Conservation (phyloP, 1,140 invertebrate genomes). For the Dolichoris vasculosae region DNA sequence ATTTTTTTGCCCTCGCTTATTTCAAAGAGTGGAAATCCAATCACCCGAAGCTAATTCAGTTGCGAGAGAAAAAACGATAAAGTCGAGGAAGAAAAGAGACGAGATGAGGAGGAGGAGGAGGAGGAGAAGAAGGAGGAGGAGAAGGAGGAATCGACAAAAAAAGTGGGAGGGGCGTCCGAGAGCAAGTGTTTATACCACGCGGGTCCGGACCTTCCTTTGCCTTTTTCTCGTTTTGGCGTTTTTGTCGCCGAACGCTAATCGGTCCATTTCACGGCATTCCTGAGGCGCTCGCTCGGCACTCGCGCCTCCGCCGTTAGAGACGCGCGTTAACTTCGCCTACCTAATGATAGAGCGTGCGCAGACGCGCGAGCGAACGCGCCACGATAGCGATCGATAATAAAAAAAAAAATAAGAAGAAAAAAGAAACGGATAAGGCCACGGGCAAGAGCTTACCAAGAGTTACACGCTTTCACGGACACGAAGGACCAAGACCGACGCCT, state of each 20-base stretch:
- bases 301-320: conserved; percentile 8
- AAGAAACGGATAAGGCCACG: neutral
- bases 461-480: neutral
- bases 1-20: neutral
- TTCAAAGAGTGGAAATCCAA: conserved; percentile 12
- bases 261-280: conserved; percentile 48
- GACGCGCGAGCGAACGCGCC: conserved; percentile 12
- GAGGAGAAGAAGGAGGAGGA: neutral
- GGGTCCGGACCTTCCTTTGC: neutral
- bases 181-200: conserved; percentile 14
- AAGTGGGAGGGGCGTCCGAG: neutral
- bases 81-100: neutral
- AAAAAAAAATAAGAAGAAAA: no score
- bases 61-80: neutral
- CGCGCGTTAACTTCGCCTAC: conserved; percentile 28
- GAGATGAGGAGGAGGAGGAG: neutral
- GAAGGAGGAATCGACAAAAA: conserved; percentile 21
- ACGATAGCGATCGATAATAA: conserved; percentile 50
- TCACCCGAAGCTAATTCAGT: conserved; percentile 4
- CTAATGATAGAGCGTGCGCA: conserved; percentile 52
- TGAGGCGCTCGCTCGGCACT: conserved; percentile 11
- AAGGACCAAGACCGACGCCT: no score
- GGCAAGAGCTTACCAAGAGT: neutral
- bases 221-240: conserved; percentile 46
- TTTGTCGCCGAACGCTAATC: conserved; percentile 53